phyloP scores from a whole-genome alignment of 2,797 vertebrate genomes.

The Oophaga sylvatica region DNA sequence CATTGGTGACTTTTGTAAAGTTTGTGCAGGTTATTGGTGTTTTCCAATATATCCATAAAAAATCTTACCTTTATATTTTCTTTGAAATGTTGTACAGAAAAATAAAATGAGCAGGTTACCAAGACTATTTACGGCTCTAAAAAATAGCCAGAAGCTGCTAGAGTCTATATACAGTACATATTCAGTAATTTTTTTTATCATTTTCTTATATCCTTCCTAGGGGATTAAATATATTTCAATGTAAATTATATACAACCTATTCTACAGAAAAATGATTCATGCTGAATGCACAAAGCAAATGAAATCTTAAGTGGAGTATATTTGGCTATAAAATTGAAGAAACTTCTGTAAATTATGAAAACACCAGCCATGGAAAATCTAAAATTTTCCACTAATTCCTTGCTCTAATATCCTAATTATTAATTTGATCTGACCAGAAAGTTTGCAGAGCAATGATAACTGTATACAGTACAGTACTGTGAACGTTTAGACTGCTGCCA shows the following conservation, averaged over 20 bases:
- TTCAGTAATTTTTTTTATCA: not conserved
- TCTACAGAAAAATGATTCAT: not conserved
- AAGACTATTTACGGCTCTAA: no score
- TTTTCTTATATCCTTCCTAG: not conserved
- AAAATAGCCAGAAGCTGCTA: no score
- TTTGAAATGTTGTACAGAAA: no score
- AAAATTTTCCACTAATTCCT: slow-evolving; percentile 17
- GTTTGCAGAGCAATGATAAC: slow-evolving; percentile 36
- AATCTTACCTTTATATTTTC: no score
- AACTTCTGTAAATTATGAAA: not conserved
- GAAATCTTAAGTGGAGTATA: not conserved
- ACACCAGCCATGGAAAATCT: slow-evolving; percentile 24
- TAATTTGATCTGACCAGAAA: slow-evolving; percentile 8
- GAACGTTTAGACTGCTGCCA: slow-evolving; percentile 26
- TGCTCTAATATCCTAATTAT: slow-evolving; percentile 36
- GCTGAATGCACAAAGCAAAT: slow-evolving; percentile 1
- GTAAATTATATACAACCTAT: not conserved
- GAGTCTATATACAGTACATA: no score
- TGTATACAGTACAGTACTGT: slow-evolving; percentile 38
- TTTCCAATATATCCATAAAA: no score
- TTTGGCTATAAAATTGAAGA: not conserved
- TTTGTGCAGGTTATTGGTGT: no score
- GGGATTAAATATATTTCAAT: not conserved
- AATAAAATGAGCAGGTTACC: no score
- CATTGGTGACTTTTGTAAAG: no score